Base-by-base conservation (phyloP, 2,888 invertebrate genomes). In the Pogonocherus hispidulus region DNA sequence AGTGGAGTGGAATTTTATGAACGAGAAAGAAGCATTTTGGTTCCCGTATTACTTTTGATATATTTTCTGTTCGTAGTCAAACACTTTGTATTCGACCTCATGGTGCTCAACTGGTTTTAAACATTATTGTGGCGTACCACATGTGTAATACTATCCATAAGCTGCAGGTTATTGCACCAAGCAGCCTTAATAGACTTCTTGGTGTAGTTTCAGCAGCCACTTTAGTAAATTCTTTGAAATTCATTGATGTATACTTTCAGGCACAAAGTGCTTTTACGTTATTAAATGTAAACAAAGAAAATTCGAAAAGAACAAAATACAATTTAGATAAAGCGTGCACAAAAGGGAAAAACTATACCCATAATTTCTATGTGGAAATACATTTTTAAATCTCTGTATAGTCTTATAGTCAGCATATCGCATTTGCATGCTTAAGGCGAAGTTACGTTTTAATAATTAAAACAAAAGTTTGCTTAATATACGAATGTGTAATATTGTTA, bases 371-470 rank as follows among this genome's bases (percentile, higher is more conserved):
- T 6, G 16, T 5, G 14, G 41, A 41, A 41, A 41, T 41, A 14
- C 2, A 41, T 32, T 52, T 32, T 52, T 16, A 18, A 32, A 35
- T 27, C 27, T 23, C 18, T 11, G 19, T 47, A 32, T 59, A 32
- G 41, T 59, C 19, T 47, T 27, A 8, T 27, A 27, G n/a, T 16
- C 16, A 16, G 44, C 23, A 57, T 27, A 57, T 16, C 18, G 11
- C 23, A 46, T 59, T 59, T 59, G 46, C 47, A 59, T 59, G 47
- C 41, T 59, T 59, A 59, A 47, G 23, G 16, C 18, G 18, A 16
- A 59, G 27, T 59, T 47, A 47, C 46, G 59, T 59, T 59, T 59
- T 59, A 59, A 59, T 59, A 27, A 59, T 47, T 46, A 59, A 47
- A 41, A 14, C 27, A 59, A 47, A 59, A 59, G 27, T 59, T 59